phyloP scores from a whole-genome alignment of 2,113 vertebrate species.

The Columba livia region DNA sequence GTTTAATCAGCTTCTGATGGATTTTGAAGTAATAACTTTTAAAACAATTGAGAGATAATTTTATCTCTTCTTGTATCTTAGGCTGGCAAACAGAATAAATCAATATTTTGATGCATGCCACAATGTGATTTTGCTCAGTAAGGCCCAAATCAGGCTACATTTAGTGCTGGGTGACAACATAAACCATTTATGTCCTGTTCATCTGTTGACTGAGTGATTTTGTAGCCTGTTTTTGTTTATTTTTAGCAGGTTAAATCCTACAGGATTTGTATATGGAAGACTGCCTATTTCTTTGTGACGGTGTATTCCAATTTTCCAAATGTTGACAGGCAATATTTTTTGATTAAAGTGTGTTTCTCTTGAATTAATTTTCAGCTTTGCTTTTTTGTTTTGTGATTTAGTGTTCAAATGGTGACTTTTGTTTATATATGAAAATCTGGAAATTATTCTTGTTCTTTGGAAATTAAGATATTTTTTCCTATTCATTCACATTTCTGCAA shows the following conservation, averaged over 20 bases:
- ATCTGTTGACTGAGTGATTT: not conserved
- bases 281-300: not conserved
- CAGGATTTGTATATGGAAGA: not conserved
- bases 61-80: not conserved
- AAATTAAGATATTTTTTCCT: not conserved
- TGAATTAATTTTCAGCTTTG: not conserved
- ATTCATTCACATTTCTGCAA: not conserved
- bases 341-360: not conserved
- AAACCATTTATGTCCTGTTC: not conserved
- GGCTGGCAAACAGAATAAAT: not conserved
- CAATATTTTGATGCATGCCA: rapidly evolving
- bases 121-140: not conserved
- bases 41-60: not conserved
- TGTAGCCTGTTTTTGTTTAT: not conserved
- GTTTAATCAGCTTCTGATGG: not conserved
- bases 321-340: not conserved
- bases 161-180: not conserved
- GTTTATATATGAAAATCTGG: not conserved
- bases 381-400: not conserved
- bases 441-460: not conserved
- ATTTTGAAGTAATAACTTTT: not conserved
- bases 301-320: not conserved
- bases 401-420: not conserved
- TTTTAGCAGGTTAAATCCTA: not conserved
- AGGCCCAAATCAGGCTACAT: not conserved